phyloP scores from a whole-genome alignment of 1,140 invertebrate genomes.

The Caenorhabditis brenneri region DNA sequence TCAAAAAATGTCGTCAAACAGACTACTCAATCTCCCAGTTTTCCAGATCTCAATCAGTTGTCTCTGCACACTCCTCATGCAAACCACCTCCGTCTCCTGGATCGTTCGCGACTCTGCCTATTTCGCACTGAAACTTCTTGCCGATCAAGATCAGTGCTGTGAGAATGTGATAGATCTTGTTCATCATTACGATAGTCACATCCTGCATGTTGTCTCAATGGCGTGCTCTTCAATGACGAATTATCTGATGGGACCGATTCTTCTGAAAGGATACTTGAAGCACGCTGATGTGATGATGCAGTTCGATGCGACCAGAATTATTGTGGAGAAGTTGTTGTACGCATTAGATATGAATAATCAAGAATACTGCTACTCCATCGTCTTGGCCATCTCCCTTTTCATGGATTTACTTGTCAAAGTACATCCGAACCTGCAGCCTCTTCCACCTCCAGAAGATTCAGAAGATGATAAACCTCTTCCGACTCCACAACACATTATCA shows the following conservation, averaged over 20 bases:
- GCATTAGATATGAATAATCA: conserved; percentile 11
- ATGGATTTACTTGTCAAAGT: background rate
- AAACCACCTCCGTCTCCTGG: background rate
- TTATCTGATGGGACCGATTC: conserved; percentile 1
- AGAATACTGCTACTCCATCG: background rate
- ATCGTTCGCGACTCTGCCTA: background rate
- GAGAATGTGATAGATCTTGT: background rate
- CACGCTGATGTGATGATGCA: background rate
- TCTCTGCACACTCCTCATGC: background rate
- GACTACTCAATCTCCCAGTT: too few relatives aligned
- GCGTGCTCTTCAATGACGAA: background rate
- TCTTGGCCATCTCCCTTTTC: background rate
- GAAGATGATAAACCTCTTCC: background rate
- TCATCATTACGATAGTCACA: background rate
- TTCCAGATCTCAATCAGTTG: conserved; percentile 7
- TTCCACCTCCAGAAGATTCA: background rate
- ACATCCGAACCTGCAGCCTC: background rate
- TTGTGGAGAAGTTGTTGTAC: conserved; percentile 13
- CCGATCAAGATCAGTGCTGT: background rate
- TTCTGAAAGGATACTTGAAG: background rate
- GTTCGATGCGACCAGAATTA: background rate
- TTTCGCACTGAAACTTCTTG: background rate
- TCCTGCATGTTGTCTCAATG: background rate
- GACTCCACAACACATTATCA: background rate
- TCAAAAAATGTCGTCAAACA: too few relatives aligned